Percentiles rank a stretch among this genome's conserved stretches.
These are phyloP conservation scores for Silurus glanis DNA, from an alignment of 2,113 vertebrate genomes.

Conservation along the genomic window DNA sequence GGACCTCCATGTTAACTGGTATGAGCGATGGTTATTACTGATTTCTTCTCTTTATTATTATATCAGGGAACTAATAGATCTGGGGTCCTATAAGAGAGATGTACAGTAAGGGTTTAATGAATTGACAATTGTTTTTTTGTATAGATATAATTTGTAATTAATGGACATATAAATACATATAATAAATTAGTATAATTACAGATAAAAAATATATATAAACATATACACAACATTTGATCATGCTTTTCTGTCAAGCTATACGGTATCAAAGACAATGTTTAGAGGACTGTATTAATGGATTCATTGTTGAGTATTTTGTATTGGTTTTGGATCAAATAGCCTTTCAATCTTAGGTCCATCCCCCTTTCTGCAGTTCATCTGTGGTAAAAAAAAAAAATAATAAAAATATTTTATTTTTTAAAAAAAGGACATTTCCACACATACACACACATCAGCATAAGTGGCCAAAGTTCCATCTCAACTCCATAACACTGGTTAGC, in stretches of 20 bases:
- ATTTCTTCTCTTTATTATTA: background rate
- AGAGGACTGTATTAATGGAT: background rate
- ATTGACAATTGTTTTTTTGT: background rate
- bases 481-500: slow-evolving; percentile 70
- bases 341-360: background rate
- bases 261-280: too few relatives aligned
- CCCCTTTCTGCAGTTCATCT: background rate
- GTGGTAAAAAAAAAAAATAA: background rate
- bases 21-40: background rate
- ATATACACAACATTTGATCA: background rate
- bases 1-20: too few relatives aligned
- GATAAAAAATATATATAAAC: too few relatives aligned
- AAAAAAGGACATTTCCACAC: background rate
- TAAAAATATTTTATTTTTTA: too few relatives aligned
- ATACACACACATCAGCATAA: slow-evolving; percentile 43
- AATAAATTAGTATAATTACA: too few relatives aligned
- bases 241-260: background rate
- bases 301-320: background rate
- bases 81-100: background rate
- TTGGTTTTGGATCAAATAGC: background rate
- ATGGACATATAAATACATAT: too few relatives aligned
- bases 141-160: too few relatives aligned
- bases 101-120: background rate
- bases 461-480: slow-evolving; percentile 61
- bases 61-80: background rate